These are phyloP conservation scores for Sarcophaga variegata DNA, from an alignment of 2,888 invertebrate species.

Conservation along the genomic window DNA sequence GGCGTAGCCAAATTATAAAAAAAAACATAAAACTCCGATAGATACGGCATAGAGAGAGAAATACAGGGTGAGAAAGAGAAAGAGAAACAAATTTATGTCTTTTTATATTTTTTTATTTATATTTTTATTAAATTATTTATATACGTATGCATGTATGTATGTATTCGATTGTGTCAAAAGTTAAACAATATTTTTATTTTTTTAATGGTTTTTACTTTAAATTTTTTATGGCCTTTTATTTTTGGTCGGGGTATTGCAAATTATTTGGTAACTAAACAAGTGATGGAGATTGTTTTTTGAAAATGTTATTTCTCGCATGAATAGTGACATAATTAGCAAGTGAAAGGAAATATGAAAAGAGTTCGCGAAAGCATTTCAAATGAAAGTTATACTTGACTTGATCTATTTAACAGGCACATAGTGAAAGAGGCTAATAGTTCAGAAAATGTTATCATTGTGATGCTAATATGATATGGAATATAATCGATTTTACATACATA, in stretches of 20 bases:
- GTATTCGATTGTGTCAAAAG: not conserved
- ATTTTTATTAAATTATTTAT: not conserved
- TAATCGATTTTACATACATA: too few relatives aligned
- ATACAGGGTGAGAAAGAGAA: too few relatives aligned
- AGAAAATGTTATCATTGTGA: too few relatives aligned
- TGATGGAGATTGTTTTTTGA: not conserved
- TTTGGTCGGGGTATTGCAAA: conserved; percentile 29
- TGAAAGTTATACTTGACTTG: not conserved
- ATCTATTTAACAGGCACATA: too few relatives aligned
- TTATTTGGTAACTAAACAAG: conserved; percentile 29
- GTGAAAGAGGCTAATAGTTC: too few relatives aligned
- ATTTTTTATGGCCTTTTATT: conserved; percentile 20
- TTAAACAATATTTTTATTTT: not conserved
- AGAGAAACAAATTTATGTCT: not conserved
- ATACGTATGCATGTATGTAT: conserved; percentile 1
- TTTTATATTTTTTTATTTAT: not conserved
- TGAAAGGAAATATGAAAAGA: not conserved
- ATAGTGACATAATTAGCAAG: conserved; percentile 25
- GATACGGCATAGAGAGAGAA: too few relatives aligned
- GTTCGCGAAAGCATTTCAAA: not conserved
- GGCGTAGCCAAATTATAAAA: conserved; percentile 35
- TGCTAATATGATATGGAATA: too few relatives aligned
- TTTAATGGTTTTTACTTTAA: not conserved
- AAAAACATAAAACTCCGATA: too few relatives aligned
- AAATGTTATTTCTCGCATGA: not conserved